Evolutionary conservation across 2,888 invertebrate genomes (phyloP), one percentile per base, ranked within the genome.

Genomic region (Megamerina dolium): DNA sequence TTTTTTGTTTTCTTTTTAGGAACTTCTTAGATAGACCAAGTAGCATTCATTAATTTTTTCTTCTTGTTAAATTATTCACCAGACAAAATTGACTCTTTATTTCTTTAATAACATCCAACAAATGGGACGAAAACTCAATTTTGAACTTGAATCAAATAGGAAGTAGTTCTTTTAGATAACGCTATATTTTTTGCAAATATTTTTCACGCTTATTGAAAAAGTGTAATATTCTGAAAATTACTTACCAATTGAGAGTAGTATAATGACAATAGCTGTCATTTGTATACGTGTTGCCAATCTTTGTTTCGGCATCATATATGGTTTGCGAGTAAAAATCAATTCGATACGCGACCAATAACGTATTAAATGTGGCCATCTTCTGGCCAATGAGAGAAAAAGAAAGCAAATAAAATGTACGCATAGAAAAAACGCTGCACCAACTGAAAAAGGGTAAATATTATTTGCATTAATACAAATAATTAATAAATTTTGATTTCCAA

Each of bases 331-430:
- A 31, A 71, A 72, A 8, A 58, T 56, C 41, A 59, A 23, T 38
- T 71, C 72, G 5, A 57, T 51, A n/a, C 53, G 50, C 3, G 61
- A 57, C 70, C 71, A 72, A 33, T 56, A 57, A 3, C 59, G 52
- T 32, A 70, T 63, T 12, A 71, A 42, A 10, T 53, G 33, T 1
- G 68, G 67, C 71, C 72, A 71, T 18, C 54, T 57, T 8, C 48
- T 47, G 0, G 66, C 68, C 46, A 71, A 43, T 3, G 54, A 54
- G 3, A 67, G 45, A 20, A 71, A 70, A 1, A 68, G 50, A 8
- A 62, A n/a, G 20, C 57, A 62, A 1, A 60, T 59, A 20, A 39
- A 50, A 29, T 59, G 45, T 5, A 61, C 68, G 37, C 60, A 63
- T 4, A 44, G 33, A 45, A 64, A 71, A 46, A 71, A 70, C 9